Conservation (phyloP, 2,797 vertebrate genomes). For the Gobio occitaniae region DNA sequence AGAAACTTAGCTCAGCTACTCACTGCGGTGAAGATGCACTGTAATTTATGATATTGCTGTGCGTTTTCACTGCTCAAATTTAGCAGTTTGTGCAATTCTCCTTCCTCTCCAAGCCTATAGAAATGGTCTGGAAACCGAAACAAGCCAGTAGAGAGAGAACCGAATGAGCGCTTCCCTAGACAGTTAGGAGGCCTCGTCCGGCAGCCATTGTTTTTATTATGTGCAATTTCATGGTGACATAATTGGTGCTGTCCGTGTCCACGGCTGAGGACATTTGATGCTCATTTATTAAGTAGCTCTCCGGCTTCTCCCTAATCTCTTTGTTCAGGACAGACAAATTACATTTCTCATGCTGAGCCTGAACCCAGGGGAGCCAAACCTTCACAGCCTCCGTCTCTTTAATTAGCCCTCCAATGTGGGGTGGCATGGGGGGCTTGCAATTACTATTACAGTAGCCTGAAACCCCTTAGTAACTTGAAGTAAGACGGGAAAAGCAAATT, state of each 20-base stretch:
- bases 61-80: background rate
- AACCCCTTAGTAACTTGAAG: conserved; percentile 90
- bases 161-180: conserved; percentile 7
- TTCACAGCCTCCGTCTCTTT: conserved; percentile 93
- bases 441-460: conserved; percentile 88
- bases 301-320: conserved; percentile 93
- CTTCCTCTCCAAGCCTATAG: background rate
- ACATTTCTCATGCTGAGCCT: conserved; percentile 94
- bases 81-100: background rate
- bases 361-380: conserved; percentile 94
- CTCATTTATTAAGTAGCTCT: conserved; percentile 96
- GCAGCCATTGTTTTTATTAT: conserved; percentile 74
- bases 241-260: conserved; percentile 89
- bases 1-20: background rate
- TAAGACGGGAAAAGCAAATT: conserved; percentile 83
- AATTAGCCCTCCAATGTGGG: conserved; percentile 92
- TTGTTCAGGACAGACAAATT: conserved; percentile 99
- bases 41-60: conserved; percentile 10
- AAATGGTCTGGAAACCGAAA: conserved; percentile 12
- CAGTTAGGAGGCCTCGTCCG: conserved; percentile 60
- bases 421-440: conserved; percentile 84
- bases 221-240: conserved; percentile 78
- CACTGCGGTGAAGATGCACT: background rate
- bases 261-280: conserved; percentile 88
- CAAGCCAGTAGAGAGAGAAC: conserved; percentile 9